Percentiles rank a stretch among this genome's conserved stretches.
Conservation (phyloP, 2,797 vertebrate genomes). For the Chrosomus eos region DNA sequence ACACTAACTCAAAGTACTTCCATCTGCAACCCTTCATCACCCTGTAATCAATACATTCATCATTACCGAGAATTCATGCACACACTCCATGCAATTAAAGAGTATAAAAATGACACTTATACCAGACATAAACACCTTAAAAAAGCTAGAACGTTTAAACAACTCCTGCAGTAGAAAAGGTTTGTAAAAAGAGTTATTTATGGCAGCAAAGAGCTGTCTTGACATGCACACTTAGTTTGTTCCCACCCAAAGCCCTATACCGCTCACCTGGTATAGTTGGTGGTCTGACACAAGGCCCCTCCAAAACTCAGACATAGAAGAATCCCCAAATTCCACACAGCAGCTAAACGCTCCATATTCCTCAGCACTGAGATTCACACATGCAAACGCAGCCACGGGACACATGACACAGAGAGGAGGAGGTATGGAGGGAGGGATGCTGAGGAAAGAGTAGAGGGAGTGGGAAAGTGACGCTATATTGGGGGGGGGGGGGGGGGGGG, state of each 20-base stretch:
- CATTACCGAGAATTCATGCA: not conserved
- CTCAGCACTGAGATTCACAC: constrained; percentile 44
- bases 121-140: not conserved
- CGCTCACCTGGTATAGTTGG: constrained; percentile 75
- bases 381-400: constrained; percentile 33
- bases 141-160: not conserved
- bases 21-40: not conserved
- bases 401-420: not conserved
- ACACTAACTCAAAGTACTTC: not conserved
- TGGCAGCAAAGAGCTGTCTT: not conserved
- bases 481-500: not conserved
- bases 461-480: constrained; percentile 22
- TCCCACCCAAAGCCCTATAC: not conserved
- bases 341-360: constrained; percentile 67
- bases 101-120: not conserved
- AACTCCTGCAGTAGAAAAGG: not conserved
- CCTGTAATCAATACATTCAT: not conserved
- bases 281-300: constrained; percentile 68
- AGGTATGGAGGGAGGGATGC: constrained; percentile 39
- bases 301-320: constrained; percentile 67
- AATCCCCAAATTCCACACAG: constrained; percentile 66
- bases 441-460: constrained; percentile 16
- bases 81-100: not conserved
- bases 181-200: not conserved
- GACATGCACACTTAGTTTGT: not conserved